Evolutionary conservation across 37 sponge, comb jelly and placozoan genomes (phyloP).

Genomic region (Crambe crambe): DNA sequence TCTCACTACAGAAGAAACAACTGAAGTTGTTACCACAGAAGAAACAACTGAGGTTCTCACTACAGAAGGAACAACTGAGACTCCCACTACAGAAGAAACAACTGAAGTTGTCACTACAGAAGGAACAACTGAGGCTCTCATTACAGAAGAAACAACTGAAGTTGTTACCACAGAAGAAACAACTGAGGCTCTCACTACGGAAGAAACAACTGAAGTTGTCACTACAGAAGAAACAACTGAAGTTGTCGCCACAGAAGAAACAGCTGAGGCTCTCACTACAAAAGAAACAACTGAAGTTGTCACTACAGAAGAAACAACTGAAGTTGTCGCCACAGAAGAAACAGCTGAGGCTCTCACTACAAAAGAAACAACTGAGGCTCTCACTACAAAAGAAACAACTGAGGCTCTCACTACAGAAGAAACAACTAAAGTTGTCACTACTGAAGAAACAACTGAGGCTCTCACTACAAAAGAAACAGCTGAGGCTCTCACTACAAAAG

Average conservation of each 20-base stretch:
- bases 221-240: not conserved
- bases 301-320: not conserved
- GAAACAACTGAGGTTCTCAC: not conserved
- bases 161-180: not conserved
- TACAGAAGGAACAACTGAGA: not conserved
- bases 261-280: not conserved
- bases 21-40: not conserved
- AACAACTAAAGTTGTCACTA: not conserved
- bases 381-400: constrained; percentile 3
- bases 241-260: not conserved
- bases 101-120: not conserved
- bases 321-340: no score
- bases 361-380: not conserved
- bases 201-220: not conserved
- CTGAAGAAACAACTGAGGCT: not conserved
- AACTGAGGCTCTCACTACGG: not conserved
- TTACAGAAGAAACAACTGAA: not conserved
- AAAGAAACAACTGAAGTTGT: not conserved
- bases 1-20: not conserved
- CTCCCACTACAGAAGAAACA: not conserved
- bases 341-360: not conserved
- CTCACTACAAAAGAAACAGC: constrained; percentile 5
- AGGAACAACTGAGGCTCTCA: not conserved
- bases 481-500: not conserved
- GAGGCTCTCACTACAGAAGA: not conserved